Conservation (phyloP, 1,140 invertebrate genomes). For the Drosophila tristis region DNA sequence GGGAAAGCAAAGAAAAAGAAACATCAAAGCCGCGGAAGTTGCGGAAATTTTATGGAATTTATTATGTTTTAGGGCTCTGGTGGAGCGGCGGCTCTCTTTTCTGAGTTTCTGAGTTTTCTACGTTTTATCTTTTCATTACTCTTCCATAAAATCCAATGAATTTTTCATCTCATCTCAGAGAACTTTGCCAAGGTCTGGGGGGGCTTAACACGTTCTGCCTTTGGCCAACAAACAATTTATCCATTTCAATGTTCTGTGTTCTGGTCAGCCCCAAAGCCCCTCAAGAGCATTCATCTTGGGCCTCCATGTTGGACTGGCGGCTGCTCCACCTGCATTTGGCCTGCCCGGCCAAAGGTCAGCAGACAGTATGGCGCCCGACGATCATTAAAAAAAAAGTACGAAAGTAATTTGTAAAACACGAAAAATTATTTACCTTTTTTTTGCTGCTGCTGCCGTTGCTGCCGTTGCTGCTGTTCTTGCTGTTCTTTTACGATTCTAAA, state of each 20-base stretch:
- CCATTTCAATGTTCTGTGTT: constrained; percentile 47
- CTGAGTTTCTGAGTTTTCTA: too few species aligned
- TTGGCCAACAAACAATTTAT: constrained; percentile 51
- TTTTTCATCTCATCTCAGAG: too few species aligned
- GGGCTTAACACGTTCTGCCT: constrained; percentile 18
- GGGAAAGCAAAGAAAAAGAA: constrained; percentile 1
- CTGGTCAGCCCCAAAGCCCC: constrained; percentile 25
- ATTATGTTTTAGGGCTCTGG: background rate
- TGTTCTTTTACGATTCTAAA: constrained; percentile 75
- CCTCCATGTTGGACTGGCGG: background rate
- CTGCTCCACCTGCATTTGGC: constrained; percentile 47
- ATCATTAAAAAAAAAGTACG: constrained; percentile 70
- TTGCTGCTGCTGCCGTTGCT: background rate
- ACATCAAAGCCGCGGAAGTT: constrained; percentile 21
- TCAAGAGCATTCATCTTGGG: constrained; percentile 37
- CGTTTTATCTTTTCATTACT: too few species aligned
- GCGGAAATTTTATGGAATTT: constrained; percentile 5
- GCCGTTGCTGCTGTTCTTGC: constrained; percentile 18
- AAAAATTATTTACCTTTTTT: constrained; percentile 64
- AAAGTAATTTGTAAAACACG: constrained; percentile 78
- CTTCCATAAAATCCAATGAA: too few species aligned
- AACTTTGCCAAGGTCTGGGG: too few species aligned
- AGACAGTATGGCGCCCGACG: constrained; percentile 69
- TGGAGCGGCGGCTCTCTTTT: too few species aligned
- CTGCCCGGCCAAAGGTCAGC: constrained; percentile 68